Conservation (phyloP, 1,140 invertebrate species). For the Drosophila mauritiana region DNA sequence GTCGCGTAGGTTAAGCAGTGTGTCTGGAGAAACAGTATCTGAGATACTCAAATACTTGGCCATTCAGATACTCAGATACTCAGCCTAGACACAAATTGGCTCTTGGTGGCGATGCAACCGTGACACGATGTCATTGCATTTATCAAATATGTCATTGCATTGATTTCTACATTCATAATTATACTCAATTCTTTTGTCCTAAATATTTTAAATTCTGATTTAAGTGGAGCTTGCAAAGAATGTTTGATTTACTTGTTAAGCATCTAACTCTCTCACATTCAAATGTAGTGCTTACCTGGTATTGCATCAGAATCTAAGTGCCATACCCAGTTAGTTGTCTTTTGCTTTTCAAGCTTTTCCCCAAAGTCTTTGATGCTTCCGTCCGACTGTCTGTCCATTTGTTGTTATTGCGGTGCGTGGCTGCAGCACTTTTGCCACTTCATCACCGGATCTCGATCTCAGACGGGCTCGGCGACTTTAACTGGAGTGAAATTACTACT, state of each 20-base stretch:
- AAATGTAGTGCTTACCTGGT: neutral
- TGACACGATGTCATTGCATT: conserved; percentile 17
- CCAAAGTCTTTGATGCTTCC: conserved; percentile 26
- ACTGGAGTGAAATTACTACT: conserved; percentile 74
- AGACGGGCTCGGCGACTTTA: conserved; percentile 14
- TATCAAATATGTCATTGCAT: no score
- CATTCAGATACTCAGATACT: conserved; percentile 28
- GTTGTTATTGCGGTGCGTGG: conserved; percentile 23
- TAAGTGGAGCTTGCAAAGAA: no score
- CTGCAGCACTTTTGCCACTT: conserved; percentile 75
- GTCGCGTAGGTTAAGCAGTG: conserved; percentile 55
- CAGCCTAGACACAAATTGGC: conserved; percentile 58
- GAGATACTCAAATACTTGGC: conserved; percentile 12
- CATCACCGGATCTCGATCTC: conserved; percentile 34
- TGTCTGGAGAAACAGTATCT: conserved; percentile 11
- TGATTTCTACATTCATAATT: no score
- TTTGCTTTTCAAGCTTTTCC: conserved; percentile 29
- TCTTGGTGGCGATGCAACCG: conserved; percentile 22
- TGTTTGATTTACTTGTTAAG: no score
- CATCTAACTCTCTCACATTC: neutral
- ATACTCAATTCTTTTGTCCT: no score
- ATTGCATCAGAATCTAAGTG: neutral
- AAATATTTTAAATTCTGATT: no score
- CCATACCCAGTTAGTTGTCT: conserved; percentile 12
- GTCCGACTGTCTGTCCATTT: conserved; percentile 1